Base-by-base conservation (phyloP, 2,797 vertebrate genomes). In the Novumbra hubbsi region DNA sequence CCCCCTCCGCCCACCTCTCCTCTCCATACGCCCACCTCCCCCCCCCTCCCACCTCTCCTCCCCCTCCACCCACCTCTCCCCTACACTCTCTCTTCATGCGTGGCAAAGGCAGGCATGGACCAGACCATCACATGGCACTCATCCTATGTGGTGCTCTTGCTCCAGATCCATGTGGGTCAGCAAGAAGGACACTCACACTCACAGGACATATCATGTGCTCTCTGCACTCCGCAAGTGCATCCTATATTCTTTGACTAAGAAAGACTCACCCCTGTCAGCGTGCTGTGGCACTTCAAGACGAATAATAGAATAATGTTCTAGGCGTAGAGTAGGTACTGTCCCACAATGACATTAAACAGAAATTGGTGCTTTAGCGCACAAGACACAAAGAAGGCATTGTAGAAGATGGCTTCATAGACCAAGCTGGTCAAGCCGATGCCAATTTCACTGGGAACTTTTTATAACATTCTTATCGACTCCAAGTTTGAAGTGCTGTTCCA, bases 91-190 rank as follows among this genome's bases (percentile, higher is more conserved):
- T 78, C 76, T 70, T 11, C 12, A 6, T 45, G n/a, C n/a, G 52
- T n/a, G 50, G 80, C 75, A 72, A 71, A 38, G 76, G 78, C 48
- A 60, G 17, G 57, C 34, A 71, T 74, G 74, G 78, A 80, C 81
- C 71, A 73, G 72, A 78, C 76, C 62, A 62, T 80, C 83, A 85
- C 82, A 74, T 80, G 83, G 15, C 32, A 75, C 55, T 52, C 32
- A 11, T 71, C 76, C 80, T 81, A 76, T 48, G 76, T 76, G 72
- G 24, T 34, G n/a, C 65, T 60, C 41, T 38, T 50, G 60, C 41
- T 74, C 48, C 57, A 68, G 49, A 79, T 80, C 78, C 85, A 89
- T 88, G 78, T 89, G 88, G 88, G 86, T 86, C 85, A 89, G 78
- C 83, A 88, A 87, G 57, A 83, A 87, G 86, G 84, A 84, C 87